These are phyloP conservation scores for Drosophila koepferae DNA, from an alignment of 2,888 invertebrate species.

Conservation along the genomic window DNA sequence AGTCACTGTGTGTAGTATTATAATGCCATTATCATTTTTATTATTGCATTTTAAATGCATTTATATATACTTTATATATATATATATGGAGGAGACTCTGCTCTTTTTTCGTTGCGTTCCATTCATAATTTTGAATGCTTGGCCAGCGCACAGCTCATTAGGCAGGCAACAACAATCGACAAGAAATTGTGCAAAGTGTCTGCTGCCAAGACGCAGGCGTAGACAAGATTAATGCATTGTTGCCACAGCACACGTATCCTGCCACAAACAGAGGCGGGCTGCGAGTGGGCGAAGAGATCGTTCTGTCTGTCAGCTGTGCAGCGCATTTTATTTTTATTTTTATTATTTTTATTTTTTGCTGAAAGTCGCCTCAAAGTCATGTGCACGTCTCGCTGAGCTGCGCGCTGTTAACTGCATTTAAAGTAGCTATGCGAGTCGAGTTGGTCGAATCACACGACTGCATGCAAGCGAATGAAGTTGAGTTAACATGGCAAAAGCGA, in stretches of 20 bases:
- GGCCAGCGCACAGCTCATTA: constrained; percentile 60
- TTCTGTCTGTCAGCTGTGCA: constrained; percentile 32
- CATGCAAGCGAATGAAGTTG: background rate
- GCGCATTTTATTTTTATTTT: constrained; percentile 5
- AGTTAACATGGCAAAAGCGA: background rate
- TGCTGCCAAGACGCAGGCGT: constrained; percentile 51
- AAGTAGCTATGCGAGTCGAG: constrained; percentile 58
- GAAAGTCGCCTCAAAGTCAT: constrained; percentile 79
- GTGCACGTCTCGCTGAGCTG: constrained; percentile 58
- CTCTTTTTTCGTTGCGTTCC: constrained; percentile 18
- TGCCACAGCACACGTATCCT: constrained; percentile 43
- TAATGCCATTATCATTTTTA: constrained; percentile 78
- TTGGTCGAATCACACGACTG: constrained; percentile 1
- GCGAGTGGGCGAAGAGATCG: background rate
- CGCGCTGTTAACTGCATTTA: constrained; percentile 70
- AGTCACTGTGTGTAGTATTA: constrained; percentile 58
- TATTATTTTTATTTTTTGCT: constrained; percentile 13
- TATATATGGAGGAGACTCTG: background rate
- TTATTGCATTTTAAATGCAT: constrained; percentile 80
- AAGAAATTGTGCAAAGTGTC: constrained; percentile 43
- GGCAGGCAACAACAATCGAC: constrained; percentile 47
- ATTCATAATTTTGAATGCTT: constrained; percentile 76
- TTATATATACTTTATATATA: constrained; percentile 32
- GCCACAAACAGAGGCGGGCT: constrained; percentile 7
- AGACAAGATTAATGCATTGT: constrained; percentile 72